Percentiles rank a stretch among this genome's conserved stretches.
Evolutionary conservation across 2,888 invertebrate species (phyloP).

Genomic region (Pseudococcus longispinus): DNA sequence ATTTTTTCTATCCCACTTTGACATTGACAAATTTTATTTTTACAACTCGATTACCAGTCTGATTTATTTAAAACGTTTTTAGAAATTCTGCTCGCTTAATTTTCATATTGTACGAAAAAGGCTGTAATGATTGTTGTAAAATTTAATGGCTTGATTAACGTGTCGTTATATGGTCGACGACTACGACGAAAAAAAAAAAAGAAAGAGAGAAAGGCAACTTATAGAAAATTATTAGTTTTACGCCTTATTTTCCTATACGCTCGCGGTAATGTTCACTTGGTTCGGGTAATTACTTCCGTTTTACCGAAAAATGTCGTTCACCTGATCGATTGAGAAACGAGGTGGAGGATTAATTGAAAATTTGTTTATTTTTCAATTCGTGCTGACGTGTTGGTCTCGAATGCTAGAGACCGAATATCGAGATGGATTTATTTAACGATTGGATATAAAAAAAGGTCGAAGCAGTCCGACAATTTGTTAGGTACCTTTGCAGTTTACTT

Average conservation of each 20-base stretch:
- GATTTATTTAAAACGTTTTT: conserved; percentile 41
- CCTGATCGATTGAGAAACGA: conserved; percentile 8
- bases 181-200: neutral
- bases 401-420: neutral
- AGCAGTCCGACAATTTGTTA: neutral
- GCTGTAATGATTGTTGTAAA: conserved; percentile 44
- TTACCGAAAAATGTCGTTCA: neutral
- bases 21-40: conserved; percentile 55
- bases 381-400: neutral
- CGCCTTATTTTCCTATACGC: neutral
- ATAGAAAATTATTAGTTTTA: conserved; percentile 40
- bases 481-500: neutral
- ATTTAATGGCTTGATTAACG: conserved; percentile 46
- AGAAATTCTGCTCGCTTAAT: conserved; percentile 39
- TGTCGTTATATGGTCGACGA: conserved; percentile 10
- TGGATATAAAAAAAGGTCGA: neutral
- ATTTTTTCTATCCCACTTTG: conserved; percentile 52
- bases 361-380: neutral
- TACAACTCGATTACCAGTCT: conserved; percentile 51
- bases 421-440: neutral
- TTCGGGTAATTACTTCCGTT: neutral
- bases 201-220: too few relatives aligned
- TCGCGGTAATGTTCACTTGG: neutral
- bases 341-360: neutral
- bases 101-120: conserved; percentile 35